phyloP scores from a whole-genome alignment of 2,888 invertebrate species.

The Stenichneumon culpator region DNA sequence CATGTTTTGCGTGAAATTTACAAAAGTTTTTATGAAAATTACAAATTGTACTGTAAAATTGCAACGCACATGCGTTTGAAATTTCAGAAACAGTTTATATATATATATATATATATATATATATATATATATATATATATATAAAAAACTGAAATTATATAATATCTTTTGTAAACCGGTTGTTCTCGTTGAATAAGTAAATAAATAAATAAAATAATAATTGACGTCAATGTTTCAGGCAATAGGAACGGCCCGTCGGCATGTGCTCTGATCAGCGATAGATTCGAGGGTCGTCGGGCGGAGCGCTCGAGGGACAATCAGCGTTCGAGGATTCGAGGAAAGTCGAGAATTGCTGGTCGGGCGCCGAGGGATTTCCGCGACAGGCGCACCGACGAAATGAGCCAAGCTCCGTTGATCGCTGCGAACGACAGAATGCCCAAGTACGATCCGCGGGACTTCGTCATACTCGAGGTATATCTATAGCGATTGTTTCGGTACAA shows the following conservation, averaged over 20 bases:
- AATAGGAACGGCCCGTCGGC: constrained; percentile 68
- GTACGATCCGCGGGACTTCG: constrained; percentile 70
- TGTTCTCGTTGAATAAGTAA: neutral
- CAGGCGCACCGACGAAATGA: constrained; percentile 70
- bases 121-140: too few relatives aligned
- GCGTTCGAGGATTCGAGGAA: constrained; percentile 66
- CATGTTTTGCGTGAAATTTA: too few relatives aligned
- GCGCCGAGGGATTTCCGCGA: constrained; percentile 56
- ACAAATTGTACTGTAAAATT: too few relatives aligned
- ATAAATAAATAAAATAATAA: neutral
- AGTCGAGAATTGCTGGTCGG: constrained; percentile 58
- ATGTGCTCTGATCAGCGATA: constrained; percentile 49
- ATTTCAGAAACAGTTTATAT: too few relatives aligned
- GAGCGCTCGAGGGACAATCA: constrained; percentile 54
- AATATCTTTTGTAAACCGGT: neutral
- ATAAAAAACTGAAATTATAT: neutral
- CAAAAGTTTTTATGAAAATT: too few relatives aligned
- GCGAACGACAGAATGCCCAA: constrained; percentile 57
- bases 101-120: too few relatives aligned
- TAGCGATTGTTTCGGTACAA: neutral
- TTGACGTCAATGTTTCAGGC: constrained; percentile 63
- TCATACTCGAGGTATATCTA: constrained; percentile 78
- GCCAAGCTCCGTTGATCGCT: constrained; percentile 74
- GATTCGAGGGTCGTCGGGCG: constrained; percentile 47
- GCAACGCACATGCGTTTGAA: too few relatives aligned